Conservation (phyloP, 2,888 invertebrate species). For the Automeris io region DNA sequence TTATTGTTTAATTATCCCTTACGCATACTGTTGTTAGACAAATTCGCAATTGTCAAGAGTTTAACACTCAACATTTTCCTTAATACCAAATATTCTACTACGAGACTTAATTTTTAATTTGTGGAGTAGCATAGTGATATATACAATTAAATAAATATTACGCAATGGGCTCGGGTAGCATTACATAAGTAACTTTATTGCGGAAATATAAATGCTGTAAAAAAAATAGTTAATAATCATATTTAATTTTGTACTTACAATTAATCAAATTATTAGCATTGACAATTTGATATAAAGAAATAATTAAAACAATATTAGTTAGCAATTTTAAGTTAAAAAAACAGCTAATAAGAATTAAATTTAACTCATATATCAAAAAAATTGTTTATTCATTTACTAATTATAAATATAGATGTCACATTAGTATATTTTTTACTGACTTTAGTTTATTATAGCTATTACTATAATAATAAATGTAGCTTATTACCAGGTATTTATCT, state of each 20-base stretch:
- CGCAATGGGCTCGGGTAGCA: too few relatives aligned
- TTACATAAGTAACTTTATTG: too few relatives aligned
- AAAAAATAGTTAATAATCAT: too few relatives aligned
- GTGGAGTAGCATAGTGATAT: not conserved
- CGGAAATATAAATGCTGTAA: too few relatives aligned
- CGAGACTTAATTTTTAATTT: not conserved
- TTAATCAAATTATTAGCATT: too few relatives aligned
- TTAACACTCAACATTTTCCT: not conserved
- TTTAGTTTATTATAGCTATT: not conserved
- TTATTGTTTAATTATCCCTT: not conserved
- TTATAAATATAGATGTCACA: not conserved
- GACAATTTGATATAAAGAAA: too few relatives aligned
- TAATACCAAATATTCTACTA: not conserved
- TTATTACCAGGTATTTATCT: too few relatives aligned
- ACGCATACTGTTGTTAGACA: not conserved
- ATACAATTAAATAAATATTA: too few relatives aligned
- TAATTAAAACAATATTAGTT: too few relatives aligned
- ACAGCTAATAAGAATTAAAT: not conserved
- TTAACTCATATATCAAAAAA: not conserved
- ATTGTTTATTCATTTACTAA: not conserved
- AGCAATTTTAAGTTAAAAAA: too few relatives aligned
- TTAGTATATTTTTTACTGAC: not conserved
- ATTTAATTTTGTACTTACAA: too few relatives aligned
- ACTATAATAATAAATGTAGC: not conserved
- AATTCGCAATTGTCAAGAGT: slow-evolving; percentile 1